These are phyloP conservation scores for Trogon surrucura DNA, from an alignment of 2,113 vertebrate genomes.

Conservation along the genomic window DNA sequence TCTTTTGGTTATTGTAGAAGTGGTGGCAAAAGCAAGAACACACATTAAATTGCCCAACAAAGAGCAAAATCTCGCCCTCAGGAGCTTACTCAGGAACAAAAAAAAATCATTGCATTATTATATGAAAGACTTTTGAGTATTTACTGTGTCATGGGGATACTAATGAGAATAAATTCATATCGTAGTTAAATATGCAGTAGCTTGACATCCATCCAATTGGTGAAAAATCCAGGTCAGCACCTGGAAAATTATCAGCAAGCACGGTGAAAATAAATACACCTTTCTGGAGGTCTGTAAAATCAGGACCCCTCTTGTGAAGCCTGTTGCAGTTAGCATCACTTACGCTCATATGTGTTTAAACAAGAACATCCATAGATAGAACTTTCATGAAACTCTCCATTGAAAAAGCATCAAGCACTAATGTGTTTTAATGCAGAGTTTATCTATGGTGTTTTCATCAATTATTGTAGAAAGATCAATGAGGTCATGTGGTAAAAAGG, in stretches of 20 bases:
- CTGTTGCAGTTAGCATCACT: neutral
- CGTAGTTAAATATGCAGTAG: conserved; percentile 49
- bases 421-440: neutral
- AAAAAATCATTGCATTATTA: neutral
- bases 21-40: neutral
- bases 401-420: neutral
- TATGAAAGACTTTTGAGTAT: conserved; percentile 40
- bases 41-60: neutral
- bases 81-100: neutral
- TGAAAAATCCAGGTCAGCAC: conserved; percentile 32
- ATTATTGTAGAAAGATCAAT: neutral
- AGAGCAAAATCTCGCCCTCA: neutral
- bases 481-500: neutral
- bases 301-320: neutral
- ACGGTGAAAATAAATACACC: neutral
- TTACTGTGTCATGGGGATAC: conserved; percentile 18
- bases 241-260: conserved; percentile 36
- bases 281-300: neutral
- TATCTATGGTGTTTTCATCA: neutral
- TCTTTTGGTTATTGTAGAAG: neutral
- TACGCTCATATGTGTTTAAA: neutral
- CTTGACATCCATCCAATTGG: conserved; percentile 3
- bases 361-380: neutral
- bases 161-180: conserved; percentile 57
- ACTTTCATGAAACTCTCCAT: neutral